Base-by-base conservation (phyloP, 2,888 invertebrate genomes). In the Marronus borbonicus region DNA sequence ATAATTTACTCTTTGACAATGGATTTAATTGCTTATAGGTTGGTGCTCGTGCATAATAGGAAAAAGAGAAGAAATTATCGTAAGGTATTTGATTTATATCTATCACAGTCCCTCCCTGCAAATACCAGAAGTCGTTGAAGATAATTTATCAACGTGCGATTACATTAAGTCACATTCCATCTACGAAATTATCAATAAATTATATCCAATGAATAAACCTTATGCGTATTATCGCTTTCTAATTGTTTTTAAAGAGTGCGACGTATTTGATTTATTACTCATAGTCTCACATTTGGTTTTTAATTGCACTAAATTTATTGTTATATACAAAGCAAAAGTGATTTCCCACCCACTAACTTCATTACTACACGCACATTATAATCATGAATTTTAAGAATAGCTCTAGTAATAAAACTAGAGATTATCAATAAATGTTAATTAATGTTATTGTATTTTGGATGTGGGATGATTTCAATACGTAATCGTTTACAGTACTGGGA, bases 171-270 rank as follows among this genome's bases (percentile, higher is more conserved):
- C 64, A 36, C n/a, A 10, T 12, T 31, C 36, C 64, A 36, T 64
- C 28, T 64, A 64, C 28, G 14, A 64, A 64, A 28, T 64, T 31
- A 62, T 62, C 62, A 62, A 62, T 62, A 64, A 64, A 64, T 64
- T 64, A 36, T 36, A 64, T n/a, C 0, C 44, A 12, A 8, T 44
- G 8, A 64, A 64, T 64, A 28, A 28, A 64, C 28, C 36, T 36
- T n/a, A 64, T 44, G 44, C 7, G 36, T n/a, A 64, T 64, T 55
- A 55, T 64, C 31, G n/a, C 64, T 64, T 64, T 64, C 64, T 64
- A 64, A 36, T 64, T 64, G 8, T 7, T 17, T 24, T 17, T 8
- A 28, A 24, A 60, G 60, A 28, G 20, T 60, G 60, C 8, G 2
- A 44, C 12, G 44, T 44, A 44, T 44, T 44, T 44, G 44, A 12